Evolutionary conservation across 2,797 vertebrate species (phyloP).

Genomic region (Capromys pilorides): DNA sequence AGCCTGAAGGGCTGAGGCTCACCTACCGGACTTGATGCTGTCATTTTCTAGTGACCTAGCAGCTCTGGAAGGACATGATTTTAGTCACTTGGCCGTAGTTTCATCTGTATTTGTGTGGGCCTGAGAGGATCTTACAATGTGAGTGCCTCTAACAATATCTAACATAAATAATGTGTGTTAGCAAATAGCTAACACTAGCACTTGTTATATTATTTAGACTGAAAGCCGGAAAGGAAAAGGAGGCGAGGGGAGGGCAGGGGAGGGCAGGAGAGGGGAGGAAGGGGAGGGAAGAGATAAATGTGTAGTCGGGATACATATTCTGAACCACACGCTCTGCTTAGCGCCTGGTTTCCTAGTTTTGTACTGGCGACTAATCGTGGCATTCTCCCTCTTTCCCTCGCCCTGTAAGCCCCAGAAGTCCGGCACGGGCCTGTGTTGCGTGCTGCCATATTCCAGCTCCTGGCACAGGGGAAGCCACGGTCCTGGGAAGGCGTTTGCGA

Average conservation of each 20-base stretch:
- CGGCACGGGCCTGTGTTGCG: not conserved
- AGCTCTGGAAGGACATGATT: not conserved
- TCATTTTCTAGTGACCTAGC: constrained; percentile 34
- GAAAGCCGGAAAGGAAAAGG: not conserved
- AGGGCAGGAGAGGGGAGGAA: too few species aligned
- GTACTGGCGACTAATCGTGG: not conserved
- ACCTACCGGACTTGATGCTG: not conserved
- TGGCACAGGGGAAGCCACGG: not conserved
- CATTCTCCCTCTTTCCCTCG: not conserved
- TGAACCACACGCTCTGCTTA: not conserved
- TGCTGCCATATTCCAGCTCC: not conserved
- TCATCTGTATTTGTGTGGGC: not conserved
- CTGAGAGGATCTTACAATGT: not conserved
- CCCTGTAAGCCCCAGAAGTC: not conserved
- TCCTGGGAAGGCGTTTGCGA: too few species aligned
- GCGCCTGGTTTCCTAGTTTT: not conserved
- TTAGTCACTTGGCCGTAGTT: not conserved
- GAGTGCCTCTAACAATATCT: not conserved
- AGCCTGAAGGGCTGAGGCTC: not conserved
- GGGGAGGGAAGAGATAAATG: not conserved
- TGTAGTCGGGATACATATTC: not conserved
- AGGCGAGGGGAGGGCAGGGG: too few species aligned
- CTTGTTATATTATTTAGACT: not conserved
- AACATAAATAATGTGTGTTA: not conserved
- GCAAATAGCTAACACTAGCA: not conserved